These are phyloP conservation scores for Tuta absoluta DNA, from an alignment of 2,888 invertebrate genomes.

Conservation along the genomic window DNA sequence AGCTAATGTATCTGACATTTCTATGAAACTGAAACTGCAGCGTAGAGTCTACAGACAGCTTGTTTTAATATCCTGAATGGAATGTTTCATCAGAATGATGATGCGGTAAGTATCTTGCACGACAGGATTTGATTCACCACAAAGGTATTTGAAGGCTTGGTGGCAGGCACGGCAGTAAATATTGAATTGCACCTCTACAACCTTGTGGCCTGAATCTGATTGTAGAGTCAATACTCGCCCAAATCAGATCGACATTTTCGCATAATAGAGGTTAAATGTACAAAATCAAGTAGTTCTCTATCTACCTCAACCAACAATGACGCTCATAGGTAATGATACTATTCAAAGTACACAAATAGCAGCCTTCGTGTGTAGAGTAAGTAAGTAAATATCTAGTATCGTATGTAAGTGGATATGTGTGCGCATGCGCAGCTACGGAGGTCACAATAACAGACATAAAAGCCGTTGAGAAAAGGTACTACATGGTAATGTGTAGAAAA, in stretches of 20 bases:
- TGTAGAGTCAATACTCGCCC: neutral
- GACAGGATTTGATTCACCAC: constrained; percentile 22
- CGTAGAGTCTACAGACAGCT: no score
- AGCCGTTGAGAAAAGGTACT: constrained; percentile 1
- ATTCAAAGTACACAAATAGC: neutral
- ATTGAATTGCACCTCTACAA: constrained; percentile 14
- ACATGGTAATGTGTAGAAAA: constrained; percentile 18
- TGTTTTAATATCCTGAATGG: no score
- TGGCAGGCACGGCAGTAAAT: neutral
- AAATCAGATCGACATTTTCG: neutral
- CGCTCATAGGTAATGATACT: neutral
- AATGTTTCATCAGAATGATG: neutral
- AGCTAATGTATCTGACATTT: no score
- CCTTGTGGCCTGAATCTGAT: constrained; percentile 12
- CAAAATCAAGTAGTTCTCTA: neutral
- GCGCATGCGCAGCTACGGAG: neutral
- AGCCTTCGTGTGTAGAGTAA: neutral
- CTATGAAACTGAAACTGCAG: no score
- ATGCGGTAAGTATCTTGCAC: neutral
- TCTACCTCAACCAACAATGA: neutral
- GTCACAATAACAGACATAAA: constrained; percentile 7
- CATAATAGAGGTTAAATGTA: constrained; percentile 5
- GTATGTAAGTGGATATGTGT: neutral
- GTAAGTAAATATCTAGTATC: neutral
- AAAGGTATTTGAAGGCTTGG: constrained; percentile 21